Conservation (phyloP, 1,140 invertebrate species). For the Drosophila kohkoa region DNA sequence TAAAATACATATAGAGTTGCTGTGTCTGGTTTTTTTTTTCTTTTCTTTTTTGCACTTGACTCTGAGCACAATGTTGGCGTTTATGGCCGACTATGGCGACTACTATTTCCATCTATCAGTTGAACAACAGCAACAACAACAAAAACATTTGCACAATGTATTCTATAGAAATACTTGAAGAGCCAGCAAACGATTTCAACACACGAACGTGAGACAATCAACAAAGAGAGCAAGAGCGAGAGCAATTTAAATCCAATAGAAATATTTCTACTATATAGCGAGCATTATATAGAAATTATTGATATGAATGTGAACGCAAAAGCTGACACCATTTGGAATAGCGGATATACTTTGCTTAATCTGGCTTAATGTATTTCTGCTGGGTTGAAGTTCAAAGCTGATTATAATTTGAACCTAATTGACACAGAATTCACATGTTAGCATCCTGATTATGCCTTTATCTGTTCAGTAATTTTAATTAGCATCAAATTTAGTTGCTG, state of each 20-base stretch:
- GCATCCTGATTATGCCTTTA: too few relatives aligned
- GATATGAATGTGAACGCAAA: too few relatives aligned
- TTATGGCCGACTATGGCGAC: slow-evolving; percentile 8
- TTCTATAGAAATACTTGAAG: slow-evolving; percentile 23
- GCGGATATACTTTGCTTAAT: too few relatives aligned
- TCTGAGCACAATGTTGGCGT: slow-evolving; percentile 31
- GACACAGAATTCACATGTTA: too few relatives aligned
- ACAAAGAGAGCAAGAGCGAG: not conserved
- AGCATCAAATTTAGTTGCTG: too few relatives aligned
- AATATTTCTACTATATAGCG: not conserved
- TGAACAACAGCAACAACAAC: not conserved
- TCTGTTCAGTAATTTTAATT: too few relatives aligned
- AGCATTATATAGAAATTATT: too few relatives aligned
- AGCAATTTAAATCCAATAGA: not conserved
- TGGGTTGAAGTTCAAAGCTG: too few relatives aligned
- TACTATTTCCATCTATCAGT: slow-evolving; percentile 8
- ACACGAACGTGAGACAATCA: slow-evolving; percentile 16
- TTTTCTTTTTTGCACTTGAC: slow-evolving; percentile 37
- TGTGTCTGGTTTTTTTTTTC: slow-evolving; percentile 7
- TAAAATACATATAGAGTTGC: not conserved
- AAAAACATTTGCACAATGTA: slow-evolving; percentile 13
- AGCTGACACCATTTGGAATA: too few relatives aligned
- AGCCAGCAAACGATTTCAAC: slow-evolving; percentile 3
- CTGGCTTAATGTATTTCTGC: too few relatives aligned
- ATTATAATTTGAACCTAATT: too few relatives aligned